Base-by-base conservation (phyloP, 64 coral and sea anemone genomes). In the Cladopsammia gracilis region DNA sequence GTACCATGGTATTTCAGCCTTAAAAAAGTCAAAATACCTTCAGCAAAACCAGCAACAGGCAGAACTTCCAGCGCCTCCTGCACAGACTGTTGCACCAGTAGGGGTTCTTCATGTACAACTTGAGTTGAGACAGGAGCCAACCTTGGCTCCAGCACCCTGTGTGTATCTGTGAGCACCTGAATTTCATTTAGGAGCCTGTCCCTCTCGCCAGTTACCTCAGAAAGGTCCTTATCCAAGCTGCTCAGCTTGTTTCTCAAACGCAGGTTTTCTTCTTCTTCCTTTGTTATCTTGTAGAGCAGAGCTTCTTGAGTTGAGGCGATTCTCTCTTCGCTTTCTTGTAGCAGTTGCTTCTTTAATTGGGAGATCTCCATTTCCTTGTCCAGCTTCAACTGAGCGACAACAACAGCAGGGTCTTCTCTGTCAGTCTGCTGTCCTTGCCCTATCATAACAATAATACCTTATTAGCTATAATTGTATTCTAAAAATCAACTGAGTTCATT, bases 311-410 rank as follows among this genome's bases (percentile, higher is more conserved):
- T 83, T 22, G 93, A 88, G 3, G 93, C 82, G 83, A 94, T 94
- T 70, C 92, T 94, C 58, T 94, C 92, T 57, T 97, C 96, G 71
- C 88, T 97, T 74, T 97, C 96, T 45, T 83, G 69, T 8, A 91
- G 42, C 10, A 97, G 71, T 54, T 51, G 71, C 48, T 97, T 85
- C 66, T 83, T 92, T 20, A 97, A 50, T 26, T 88, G 88, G 15
- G 68, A 87, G 9, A 97, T 87, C 71, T 94, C 93, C 11, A 78
- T 62, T 68, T 90, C 87, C 24, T 94, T 94, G 57, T 91, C 87
- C 50, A 87, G 22, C 73, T 87, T 89, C 26, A 97, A 14, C 54
- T 91, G 64, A 64, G 60, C 72, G 14, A 60, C 72, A 58, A 47
- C 23, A 25, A 77, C 71, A 6, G 22, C 49, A 11, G 24, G 67